phyloP scores from a whole-genome alignment of 23 tunicate genomes.

The Halocynthia roretzi region DNA sequence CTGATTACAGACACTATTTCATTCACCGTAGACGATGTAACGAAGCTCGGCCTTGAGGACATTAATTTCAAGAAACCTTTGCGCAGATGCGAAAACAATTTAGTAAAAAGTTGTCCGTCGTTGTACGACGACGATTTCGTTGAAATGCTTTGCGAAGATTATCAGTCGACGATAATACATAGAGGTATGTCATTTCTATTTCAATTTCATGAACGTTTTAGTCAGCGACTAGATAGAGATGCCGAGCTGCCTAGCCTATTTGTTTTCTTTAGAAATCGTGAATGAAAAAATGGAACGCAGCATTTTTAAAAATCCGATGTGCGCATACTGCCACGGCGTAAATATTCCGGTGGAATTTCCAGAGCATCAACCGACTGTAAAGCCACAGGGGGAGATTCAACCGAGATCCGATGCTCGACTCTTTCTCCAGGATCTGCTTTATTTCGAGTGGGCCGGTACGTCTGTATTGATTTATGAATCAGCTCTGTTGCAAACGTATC shows the following conservation, averaged over 20 bases:
- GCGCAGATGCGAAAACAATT: constrained; percentile 44
- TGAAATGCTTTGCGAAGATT: constrained; percentile 23
- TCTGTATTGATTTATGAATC: not conserved
- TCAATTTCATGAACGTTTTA: not conserved
- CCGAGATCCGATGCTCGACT: not conserved
- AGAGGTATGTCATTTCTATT: constrained; percentile 15
- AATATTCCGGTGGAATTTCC: too few species aligned
- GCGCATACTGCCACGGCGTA: constrained; percentile 53
- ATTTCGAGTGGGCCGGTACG: too few species aligned
- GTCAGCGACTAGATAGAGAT: not conserved
- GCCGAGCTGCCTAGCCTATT: not conserved
- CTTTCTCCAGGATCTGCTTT: not conserved
- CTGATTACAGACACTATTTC: too few species aligned
- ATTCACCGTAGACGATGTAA: too few species aligned
- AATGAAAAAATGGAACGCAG: not conserved
- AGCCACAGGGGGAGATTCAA: not conserved
- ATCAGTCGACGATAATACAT: constrained; percentile 52
- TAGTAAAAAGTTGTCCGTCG: constrained; percentile 49
- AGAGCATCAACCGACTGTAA: not conserved
- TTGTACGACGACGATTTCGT: constrained; percentile 14
- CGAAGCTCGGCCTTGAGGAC: too few species aligned
- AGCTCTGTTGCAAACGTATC: not conserved
- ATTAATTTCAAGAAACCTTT: not conserved
- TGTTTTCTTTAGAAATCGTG: constrained; percentile 6
- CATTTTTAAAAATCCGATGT: constrained; percentile 47